Percentiles rank a stretch among this genome's conserved stretches.
phyloP scores from a whole-genome alignment of 2,113 vertebrate genomes.

The Natator depressus region DNA sequence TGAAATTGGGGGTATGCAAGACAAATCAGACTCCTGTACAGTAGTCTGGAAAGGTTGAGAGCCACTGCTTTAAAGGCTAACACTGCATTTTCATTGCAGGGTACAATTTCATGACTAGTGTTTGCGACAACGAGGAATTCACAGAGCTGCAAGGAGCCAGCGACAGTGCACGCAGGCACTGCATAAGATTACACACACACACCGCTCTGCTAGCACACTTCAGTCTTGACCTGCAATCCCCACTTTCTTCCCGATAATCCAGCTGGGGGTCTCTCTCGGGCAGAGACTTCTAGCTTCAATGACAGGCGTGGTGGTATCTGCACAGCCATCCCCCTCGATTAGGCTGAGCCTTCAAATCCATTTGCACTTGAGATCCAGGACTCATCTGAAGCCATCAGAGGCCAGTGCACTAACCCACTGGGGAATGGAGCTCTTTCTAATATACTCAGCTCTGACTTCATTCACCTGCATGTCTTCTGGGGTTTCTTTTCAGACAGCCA shows the following conservation, averaged over 20 bases:
- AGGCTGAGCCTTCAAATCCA: background rate
- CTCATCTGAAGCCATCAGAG: background rate
- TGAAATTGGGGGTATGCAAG: too few relatives aligned
- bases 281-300: background rate
- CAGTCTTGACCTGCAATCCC: background rate
- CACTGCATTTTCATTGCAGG: background rate
- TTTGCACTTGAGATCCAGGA: background rate
- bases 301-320: background rate
- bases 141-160: background rate
- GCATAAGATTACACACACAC: background rate
- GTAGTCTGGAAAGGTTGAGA: too few relatives aligned
- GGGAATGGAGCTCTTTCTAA: background rate
- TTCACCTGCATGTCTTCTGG: fast-evolving
- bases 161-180: background rate
- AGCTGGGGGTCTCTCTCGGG: background rate
- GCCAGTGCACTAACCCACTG: fast-evolving
- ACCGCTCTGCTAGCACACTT: background rate
- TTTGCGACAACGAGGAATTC: background rate
- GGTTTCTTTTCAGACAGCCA: background rate
- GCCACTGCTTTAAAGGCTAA: fast-evolving
- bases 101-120: background rate
- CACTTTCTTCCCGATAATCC: fast-evolving
- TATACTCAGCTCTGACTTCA: background rate
- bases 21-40: too few relatives aligned
- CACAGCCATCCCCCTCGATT: fast-evolving